A percentile compares a stretch with the other conserved stretches of the same genome.
These are phyloP conservation scores for Odontamblyopus lacepedii DNA, from an alignment of 2,797 vertebrate species.

Conservation along the genomic window DNA sequence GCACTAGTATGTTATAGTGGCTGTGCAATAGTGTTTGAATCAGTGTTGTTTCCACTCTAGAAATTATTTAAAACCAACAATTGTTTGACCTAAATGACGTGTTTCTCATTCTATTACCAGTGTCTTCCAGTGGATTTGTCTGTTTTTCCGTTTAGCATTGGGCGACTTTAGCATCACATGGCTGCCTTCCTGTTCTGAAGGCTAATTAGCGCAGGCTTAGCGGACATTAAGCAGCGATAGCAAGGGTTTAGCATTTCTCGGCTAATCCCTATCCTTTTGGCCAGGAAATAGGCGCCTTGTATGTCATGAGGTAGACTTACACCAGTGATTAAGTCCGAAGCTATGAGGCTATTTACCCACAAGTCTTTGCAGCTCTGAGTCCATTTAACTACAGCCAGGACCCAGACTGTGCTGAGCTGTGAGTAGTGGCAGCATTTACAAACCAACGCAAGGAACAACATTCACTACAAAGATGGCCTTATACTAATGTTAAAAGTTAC, in stretches of 20 bases:
- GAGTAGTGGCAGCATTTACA: slow-evolving; percentile 28
- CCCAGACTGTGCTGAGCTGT: slow-evolving; percentile 37
- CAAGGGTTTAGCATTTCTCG: slow-evolving; percentile 71
- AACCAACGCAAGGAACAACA: neutral
- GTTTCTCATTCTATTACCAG: slow-evolving; percentile 15
- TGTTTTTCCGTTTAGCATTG: slow-evolving; percentile 12
- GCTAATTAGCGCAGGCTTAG: slow-evolving; percentile 80
- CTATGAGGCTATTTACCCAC: slow-evolving; percentile 54
- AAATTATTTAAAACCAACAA: neutral
- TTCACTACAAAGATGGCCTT: slow-evolving; percentile 15
- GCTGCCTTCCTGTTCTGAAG: slow-evolving; percentile 50
- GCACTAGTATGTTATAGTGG: too few species aligned
- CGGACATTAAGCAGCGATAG: slow-evolving; percentile 71
- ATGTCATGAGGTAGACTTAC: slow-evolving; percentile 72
- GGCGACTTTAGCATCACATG: slow-evolving; percentile 61
- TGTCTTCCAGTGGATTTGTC: slow-evolving; percentile 16
- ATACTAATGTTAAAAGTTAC: neutral
- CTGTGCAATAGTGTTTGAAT: too few species aligned
- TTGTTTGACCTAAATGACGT: neutral
- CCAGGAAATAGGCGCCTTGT: slow-evolving; percentile 61
- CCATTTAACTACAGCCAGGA: slow-evolving; percentile 55
- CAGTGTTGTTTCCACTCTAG: neutral
- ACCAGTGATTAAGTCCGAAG: slow-evolving; percentile 65
- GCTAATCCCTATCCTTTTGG: slow-evolving; percentile 75
- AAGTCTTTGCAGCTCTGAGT: slow-evolving; percentile 32